phyloP scores from a whole-genome alignment of 2,888 invertebrate species.

The Cheilosia vernalis region DNA sequence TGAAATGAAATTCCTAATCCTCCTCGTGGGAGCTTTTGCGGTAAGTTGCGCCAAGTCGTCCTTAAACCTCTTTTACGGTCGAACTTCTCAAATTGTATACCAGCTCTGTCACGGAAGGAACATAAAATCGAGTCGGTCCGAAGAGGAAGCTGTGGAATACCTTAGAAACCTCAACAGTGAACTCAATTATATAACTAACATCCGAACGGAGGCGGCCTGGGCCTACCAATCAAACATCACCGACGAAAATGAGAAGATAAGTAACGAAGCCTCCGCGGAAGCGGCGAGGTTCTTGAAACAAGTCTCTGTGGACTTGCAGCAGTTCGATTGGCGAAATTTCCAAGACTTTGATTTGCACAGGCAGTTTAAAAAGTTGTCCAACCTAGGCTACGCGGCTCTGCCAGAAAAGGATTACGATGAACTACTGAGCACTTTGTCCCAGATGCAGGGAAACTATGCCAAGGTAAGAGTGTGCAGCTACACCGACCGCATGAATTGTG shows the following conservation, averaged over 20 bases:
- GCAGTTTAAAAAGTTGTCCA: slow-evolving; percentile 89
- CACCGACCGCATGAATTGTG: slow-evolving; percentile 86
- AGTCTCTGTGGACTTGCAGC: slow-evolving; percentile 79
- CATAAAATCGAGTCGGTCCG: slow-evolving; percentile 72
- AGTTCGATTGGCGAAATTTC: slow-evolving; percentile 90
- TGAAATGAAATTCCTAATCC: slow-evolving; percentile 24
- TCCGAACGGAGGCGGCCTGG: slow-evolving; percentile 87
- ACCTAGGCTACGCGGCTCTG: slow-evolving; percentile 90
- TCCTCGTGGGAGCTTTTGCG: slow-evolving; percentile 4
- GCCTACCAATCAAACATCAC: slow-evolving; percentile 90
- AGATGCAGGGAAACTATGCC: slow-evolving; percentile 91
- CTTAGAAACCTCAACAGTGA: slow-evolving; percentile 86
- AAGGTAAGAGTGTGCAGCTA: slow-evolving; percentile 91
- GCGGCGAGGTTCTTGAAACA: slow-evolving; percentile 82
- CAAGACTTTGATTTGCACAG: slow-evolving; percentile 88
- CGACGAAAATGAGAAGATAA: slow-evolving; percentile 86
- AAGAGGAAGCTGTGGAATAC: slow-evolving; percentile 86
- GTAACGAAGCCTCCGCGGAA: slow-evolving; percentile 81
- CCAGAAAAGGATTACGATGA: slow-evolving; percentile 87
- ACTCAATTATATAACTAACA: slow-evolving; percentile 85
- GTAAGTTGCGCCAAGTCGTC: slow-evolving; percentile 11
- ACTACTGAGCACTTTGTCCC: slow-evolving; percentile 86
- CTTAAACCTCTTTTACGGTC: not conserved
- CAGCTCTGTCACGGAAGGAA: slow-evolving; percentile 34
- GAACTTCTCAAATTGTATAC: too few species aligned